phyloP scores from a whole-genome alignment of 2,113 vertebrate genomes.

The Myiozetetes cayanensis region DNA sequence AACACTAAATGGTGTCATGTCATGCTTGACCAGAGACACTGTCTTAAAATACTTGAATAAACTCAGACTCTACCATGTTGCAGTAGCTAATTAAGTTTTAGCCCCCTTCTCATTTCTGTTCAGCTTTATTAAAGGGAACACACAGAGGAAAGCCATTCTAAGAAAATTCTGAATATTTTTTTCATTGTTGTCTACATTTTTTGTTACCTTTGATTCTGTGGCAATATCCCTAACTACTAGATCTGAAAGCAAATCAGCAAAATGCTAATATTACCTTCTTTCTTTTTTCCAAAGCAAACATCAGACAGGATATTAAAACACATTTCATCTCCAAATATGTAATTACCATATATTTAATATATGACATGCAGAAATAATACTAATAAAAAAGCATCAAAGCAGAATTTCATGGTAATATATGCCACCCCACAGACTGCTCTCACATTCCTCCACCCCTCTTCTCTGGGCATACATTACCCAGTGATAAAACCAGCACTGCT shows the following conservation, averaged over 20 bases:
- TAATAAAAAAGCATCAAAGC: conserved; percentile 22
- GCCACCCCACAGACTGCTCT: neutral
- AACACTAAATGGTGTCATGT: neutral
- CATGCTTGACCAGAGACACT: neutral
- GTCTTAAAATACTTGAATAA: neutral
- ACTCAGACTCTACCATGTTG: neutral
- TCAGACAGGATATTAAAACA: conserved; percentile 57
- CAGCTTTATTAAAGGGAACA: neutral
- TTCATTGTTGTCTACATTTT: neutral
- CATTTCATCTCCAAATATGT: neutral
- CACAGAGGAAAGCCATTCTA: neutral
- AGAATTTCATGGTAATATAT: neutral
- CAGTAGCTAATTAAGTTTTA: neutral
- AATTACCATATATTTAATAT: conserved; percentile 20
- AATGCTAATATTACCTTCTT: neutral
- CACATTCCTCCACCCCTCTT: neutral
- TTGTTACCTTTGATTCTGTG: conserved; percentile 5
- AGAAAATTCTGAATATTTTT: neutral
- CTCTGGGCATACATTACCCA: neutral
- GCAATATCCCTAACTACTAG: neutral
- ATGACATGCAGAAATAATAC: neutral
- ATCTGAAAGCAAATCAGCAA: conserved; percentile 13
- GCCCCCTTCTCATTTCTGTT: neutral
- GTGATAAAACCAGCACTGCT: neutral
- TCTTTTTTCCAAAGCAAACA: neutral